These are phyloP conservation scores for Morpho deidamia DNA, from an alignment of 2,888 invertebrate species.

Conservation along the genomic window DNA sequence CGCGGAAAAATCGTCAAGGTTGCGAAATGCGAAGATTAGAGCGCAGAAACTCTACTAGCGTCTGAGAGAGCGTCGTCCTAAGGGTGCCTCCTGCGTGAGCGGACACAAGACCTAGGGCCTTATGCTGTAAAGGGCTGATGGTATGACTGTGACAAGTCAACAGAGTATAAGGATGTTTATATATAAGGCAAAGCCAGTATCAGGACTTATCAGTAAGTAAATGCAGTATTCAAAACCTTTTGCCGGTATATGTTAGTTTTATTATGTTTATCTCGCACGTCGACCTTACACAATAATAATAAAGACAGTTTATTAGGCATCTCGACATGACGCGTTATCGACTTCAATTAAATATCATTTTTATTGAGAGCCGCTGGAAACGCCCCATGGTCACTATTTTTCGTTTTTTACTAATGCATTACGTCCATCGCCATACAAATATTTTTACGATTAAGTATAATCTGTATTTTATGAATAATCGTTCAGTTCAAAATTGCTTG, in stretches of 20 bases:
- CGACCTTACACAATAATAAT: constrained; percentile 63
- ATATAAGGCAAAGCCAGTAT: not conserved
- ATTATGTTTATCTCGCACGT: constrained; percentile 51
- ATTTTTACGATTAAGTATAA: constrained; percentile 3
- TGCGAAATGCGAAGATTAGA: too few species aligned
- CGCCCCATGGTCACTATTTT: constrained; percentile 56
- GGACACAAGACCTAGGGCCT: too few species aligned
- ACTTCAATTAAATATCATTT: constrained; percentile 75
- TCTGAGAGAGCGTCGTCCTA: too few species aligned
- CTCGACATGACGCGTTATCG: constrained; percentile 68
- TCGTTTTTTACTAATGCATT: constrained; percentile 40
- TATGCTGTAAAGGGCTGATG: too few species aligned
- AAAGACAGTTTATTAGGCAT: constrained; percentile 71
- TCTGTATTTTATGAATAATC: not conserved
- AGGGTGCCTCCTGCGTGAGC: too few species aligned
- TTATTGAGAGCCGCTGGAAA: constrained; percentile 67
- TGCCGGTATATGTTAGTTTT: constrained; percentile 16
- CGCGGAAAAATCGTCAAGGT: too few species aligned
- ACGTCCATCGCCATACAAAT: constrained; percentile 9
- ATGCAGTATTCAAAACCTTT: constrained; percentile 12
- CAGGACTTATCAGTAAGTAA: not conserved
- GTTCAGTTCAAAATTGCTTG: too few species aligned
- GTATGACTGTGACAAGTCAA: too few species aligned
- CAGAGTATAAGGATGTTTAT: too few species aligned
- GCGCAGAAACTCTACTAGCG: too few species aligned